Conservation (phyloP, 2,113 vertebrate genomes). For the Aegotheles bennettii region DNA sequence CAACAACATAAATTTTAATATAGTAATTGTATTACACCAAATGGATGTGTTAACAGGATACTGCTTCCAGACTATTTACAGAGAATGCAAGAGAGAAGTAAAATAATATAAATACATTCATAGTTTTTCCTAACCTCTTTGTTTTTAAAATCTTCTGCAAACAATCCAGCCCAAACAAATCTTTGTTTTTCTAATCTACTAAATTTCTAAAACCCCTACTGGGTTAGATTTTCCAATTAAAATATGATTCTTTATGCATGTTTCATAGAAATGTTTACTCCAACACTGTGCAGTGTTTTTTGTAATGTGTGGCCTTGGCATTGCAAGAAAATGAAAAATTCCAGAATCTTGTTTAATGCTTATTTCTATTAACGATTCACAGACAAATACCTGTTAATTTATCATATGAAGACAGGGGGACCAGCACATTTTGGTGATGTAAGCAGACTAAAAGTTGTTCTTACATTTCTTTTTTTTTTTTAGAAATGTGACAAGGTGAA, state of each 20-base stretch:
- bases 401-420: background rate
- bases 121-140: background rate
- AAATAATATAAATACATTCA: background rate
- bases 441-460: background rate
- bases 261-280: background rate
- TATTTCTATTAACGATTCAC: background rate
- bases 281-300: background rate
- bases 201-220: background rate
- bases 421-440: background rate
- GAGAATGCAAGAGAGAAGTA: background rate
- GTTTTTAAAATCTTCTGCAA: conserved; percentile 29
- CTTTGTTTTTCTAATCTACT: conserved; percentile 24
- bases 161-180: conserved; percentile 21
- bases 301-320: background rate
- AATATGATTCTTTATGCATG: background rate
- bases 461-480: background rate
- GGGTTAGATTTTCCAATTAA: conserved; percentile 10
- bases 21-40: conserved; percentile 22
- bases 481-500: background rate
- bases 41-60: conserved; percentile 4
- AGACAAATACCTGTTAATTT: background rate
- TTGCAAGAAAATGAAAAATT: background rate
- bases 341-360: background rate
- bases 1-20: conserved; percentile 58
- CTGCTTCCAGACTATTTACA: conserved; percentile 2